These are phyloP conservation scores for Hyalella azteca DNA, from an alignment of 2,888 invertebrate genomes.

Conservation along the genomic window DNA sequence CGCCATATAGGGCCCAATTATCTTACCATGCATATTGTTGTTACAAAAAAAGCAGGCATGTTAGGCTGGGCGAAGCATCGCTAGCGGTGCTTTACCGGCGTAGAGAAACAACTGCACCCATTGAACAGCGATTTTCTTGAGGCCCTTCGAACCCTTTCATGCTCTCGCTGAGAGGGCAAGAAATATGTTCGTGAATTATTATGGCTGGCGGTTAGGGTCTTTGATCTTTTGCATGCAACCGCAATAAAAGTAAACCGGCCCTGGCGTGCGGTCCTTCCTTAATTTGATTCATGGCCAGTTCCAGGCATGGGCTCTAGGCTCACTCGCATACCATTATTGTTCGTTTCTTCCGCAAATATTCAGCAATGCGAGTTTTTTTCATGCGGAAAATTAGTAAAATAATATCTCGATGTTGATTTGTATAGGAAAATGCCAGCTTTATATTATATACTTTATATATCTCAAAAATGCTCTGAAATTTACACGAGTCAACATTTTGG, in stretches of 20 bases:
- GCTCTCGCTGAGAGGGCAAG: neutral
- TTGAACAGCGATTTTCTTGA: neutral
- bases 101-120: neutral
- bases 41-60: neutral
- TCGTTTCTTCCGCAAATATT: too few relatives aligned
- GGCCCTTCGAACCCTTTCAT: neutral
- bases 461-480: too few relatives aligned
- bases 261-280: neutral
- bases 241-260: constrained; percentile 13
- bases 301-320: too few relatives aligned
- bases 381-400: too few relatives aligned
- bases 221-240: constrained; percentile 13
- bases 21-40: neutral
- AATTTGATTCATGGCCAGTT: constrained; percentile 1
- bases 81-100: neutral
- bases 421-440: too few relatives aligned
- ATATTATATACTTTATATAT: too few relatives aligned
- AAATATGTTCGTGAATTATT: constrained; percentile 1
- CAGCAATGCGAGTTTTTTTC: too few relatives aligned
- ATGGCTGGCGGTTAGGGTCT: neutral
- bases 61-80: neutral
- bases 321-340: too few relatives aligned
- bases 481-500: too few relatives aligned
- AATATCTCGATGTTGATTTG: too few relatives aligned
- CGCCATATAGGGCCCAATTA: neutral